Conservation (phyloP, 2,888 invertebrate genomes). For the Leucophora obtusa region DNA sequence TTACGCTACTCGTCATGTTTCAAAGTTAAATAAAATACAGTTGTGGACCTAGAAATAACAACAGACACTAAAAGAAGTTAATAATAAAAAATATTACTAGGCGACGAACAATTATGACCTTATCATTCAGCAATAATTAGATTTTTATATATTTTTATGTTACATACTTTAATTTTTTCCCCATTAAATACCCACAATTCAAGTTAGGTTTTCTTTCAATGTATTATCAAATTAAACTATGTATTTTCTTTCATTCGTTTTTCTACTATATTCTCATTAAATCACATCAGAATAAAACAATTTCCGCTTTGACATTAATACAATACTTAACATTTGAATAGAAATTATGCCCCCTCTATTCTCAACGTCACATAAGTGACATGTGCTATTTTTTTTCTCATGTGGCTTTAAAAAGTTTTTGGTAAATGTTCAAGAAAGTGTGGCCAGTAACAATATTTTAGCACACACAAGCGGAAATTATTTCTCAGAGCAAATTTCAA, state of each 20-base stretch:
- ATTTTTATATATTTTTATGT: too few relatives aligned
- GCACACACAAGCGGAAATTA: background rate
- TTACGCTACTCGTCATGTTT: background rate
- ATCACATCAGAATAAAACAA: background rate
- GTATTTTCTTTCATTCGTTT: background rate
- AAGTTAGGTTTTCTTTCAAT: background rate
- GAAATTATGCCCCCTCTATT: background rate
- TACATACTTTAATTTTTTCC: too few relatives aligned
- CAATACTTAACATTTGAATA: background rate
- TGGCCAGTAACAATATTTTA: background rate
- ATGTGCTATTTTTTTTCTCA: background rate
- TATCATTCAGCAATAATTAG: too few relatives aligned
- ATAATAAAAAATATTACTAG: too few relatives aligned
- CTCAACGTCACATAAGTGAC: background rate
- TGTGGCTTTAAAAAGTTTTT: background rate
- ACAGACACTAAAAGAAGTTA: background rate
- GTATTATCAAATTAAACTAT: background rate
- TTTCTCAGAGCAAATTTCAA: background rate
- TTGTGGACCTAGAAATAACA: too few relatives aligned
- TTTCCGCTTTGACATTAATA: constrained; percentile 1
- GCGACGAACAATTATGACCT: too few relatives aligned
- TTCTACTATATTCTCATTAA: background rate
- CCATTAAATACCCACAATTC: too few relatives aligned
- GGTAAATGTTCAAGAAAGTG: background rate
- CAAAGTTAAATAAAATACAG: background rate